These are phyloP conservation scores for Physocephala rufipes DNA, from an alignment of 2,888 invertebrate species.

Conservation along the genomic window DNA sequence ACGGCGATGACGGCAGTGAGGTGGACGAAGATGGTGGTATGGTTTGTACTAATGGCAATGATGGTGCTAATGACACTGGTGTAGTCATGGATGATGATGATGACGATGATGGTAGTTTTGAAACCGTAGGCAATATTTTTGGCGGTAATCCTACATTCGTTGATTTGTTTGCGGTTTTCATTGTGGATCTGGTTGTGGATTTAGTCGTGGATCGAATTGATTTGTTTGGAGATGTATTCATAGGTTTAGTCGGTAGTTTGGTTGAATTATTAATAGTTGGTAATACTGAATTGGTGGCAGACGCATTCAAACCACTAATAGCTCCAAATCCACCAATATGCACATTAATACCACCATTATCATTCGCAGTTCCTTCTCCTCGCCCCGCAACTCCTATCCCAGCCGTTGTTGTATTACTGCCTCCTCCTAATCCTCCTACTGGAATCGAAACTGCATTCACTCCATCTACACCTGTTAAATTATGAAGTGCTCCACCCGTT, in stretches of 20 bases:
- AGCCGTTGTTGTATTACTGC: background rate
- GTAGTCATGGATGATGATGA: background rate
- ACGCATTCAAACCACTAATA: background rate
- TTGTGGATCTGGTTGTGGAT: too few species aligned
- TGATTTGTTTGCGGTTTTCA: background rate
- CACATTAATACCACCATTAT: background rate
- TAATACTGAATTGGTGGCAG: background rate
- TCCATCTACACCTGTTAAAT: conserved; percentile 32
- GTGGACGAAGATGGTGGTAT: background rate
- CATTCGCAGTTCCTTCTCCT: background rate
- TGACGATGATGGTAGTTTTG: background rate
- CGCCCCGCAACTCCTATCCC: background rate
- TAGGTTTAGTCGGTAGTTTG: too few species aligned
- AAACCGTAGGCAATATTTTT: too few species aligned
- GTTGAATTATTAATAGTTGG: too few species aligned
- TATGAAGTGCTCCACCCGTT: conserved; percentile 37
- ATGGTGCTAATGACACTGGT: background rate
- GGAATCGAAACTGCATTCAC: background rate
- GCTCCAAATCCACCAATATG: too few species aligned
- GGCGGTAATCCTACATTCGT: too few species aligned
- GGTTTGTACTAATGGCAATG: background rate
- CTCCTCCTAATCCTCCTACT: background rate
- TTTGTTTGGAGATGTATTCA: too few species aligned
- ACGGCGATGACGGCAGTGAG: background rate
- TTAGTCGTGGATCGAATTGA: too few species aligned